A percentile compares a stretch with the other conserved stretches of the same genome.
phyloP scores from a whole-genome alignment of 1,140 invertebrate species.

The Brachionus rubens region DNA sequence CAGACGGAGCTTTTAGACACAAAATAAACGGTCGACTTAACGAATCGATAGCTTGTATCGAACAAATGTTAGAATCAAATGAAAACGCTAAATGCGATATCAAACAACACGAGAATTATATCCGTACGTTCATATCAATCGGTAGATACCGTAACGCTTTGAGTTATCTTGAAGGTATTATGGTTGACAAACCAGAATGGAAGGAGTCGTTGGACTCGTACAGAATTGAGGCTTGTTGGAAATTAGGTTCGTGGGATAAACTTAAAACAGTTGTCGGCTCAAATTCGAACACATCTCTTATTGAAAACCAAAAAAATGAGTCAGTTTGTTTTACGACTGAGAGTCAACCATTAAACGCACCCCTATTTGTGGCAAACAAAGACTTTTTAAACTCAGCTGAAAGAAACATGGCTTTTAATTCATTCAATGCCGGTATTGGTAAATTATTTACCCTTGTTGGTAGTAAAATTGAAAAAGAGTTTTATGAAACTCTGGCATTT shows the following conservation, averaged over 20 bases:
- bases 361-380: background rate
- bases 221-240: slow-evolving; percentile 79
- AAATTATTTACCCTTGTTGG: slow-evolving; percentile 6
- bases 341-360: background rate
- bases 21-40: slow-evolving; percentile 44
- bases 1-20: slow-evolving; percentile 33
- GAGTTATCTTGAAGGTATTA: slow-evolving; percentile 32
- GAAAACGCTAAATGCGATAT: slow-evolving; percentile 35
- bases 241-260: slow-evolving; percentile 72
- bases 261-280: background rate
- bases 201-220: slow-evolving; percentile 58
- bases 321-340: background rate
- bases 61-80: slow-evolving; percentile 45
- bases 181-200: slow-evolving; percentile 53
- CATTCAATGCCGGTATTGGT: slow-evolving; percentile 37
- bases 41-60: slow-evolving; percentile 42
- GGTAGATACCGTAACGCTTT: slow-evolving; percentile 37
- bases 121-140: slow-evolving; percentile 40
- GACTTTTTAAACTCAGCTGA: slow-evolving; percentile 31
- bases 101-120: slow-evolving; percentile 40
- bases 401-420: slow-evolving; percentile 12
- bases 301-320: slow-evolving; percentile 56
- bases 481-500: background rate
- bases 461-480: slow-evolving; percentile 3
- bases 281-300: slow-evolving; percentile 65